Conservation (phyloP, 2,113 vertebrate genomes). For the Circaetus gallicus region DNA sequence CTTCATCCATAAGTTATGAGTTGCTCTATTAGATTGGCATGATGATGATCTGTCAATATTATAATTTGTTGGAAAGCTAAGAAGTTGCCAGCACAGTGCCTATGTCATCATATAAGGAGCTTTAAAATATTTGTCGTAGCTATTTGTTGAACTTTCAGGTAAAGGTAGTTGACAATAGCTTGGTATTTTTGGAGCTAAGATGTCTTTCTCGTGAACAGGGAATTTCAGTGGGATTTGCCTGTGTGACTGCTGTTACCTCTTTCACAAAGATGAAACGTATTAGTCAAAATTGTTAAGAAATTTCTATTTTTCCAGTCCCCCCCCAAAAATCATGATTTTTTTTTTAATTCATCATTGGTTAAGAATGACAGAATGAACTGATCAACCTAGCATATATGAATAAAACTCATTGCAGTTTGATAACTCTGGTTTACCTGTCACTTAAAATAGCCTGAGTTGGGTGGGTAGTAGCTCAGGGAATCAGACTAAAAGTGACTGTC, state of each 20-base stretch:
- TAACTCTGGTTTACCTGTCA: not conserved
- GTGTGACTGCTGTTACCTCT: not conserved
- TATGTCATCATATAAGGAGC: not conserved
- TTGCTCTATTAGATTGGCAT: not conserved
- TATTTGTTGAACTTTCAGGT: not conserved
- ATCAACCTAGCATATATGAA: not conserved
- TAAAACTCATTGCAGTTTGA: not conserved
- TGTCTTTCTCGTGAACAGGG: not conserved
- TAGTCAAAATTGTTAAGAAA: not conserved
- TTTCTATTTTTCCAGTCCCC: not conserved
- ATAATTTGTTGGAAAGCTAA: not conserved
- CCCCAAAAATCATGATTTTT: not conserved
- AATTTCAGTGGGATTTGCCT: not conserved
- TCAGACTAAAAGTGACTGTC: not conserved
- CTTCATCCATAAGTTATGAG: not conserved
- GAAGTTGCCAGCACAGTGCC: not conserved
- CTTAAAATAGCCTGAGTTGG: not conserved
- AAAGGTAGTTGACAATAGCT: not conserved
- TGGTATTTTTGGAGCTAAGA: not conserved
- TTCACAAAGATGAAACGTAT: not conserved
- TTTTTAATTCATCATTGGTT: not conserved
- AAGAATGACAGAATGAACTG: not conserved
- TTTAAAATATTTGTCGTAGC: not conserved
- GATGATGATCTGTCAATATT: not conserved
- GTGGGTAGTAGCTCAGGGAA: not conserved